phyloP scores from a whole-genome alignment of 2,797 vertebrate genomes.

The Pipistrellus kuhlii region DNA sequence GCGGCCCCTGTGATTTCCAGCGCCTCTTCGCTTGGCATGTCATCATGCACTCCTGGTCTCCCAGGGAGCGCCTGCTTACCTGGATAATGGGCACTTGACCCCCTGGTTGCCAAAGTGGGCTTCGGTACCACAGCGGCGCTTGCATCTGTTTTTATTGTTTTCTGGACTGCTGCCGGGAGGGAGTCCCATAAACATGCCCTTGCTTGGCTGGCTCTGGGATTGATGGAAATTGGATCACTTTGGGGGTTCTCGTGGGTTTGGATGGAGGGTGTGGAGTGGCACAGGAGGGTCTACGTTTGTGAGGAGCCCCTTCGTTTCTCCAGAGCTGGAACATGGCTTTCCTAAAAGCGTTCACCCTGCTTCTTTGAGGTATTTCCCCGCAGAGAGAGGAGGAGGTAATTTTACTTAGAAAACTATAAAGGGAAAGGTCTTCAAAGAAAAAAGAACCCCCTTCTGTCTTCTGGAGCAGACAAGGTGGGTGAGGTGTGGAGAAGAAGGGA shows the following conservation, averaged over 20 bases:
- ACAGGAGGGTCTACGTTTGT: background rate
- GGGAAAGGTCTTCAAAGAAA: conserved; percentile 19
- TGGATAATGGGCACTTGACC: conserved; percentile 82
- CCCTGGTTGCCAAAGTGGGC: conserved; percentile 69
- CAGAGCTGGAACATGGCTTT: background rate
- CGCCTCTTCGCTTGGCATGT: conserved; percentile 55
- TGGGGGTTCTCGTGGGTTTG: conserved; percentile 62
- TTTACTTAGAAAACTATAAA: background rate
- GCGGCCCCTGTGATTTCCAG: conserved; percentile 59
- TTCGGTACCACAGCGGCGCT: conserved; percentile 64
- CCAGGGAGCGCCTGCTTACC: conserved; percentile 67
- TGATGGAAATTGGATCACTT: conserved; percentile 71
- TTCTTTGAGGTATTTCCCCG: conserved; percentile 19
- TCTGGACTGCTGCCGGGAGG: conserved; percentile 48
- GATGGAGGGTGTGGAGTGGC: background rate
- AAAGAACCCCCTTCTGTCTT: background rate
- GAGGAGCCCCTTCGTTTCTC: background rate
- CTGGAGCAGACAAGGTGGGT: background rate
- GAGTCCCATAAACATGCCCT: conserved; percentile 65
- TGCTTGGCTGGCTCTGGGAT: conserved; percentile 70
- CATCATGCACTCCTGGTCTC: conserved; percentile 68
- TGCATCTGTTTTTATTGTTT: conserved; percentile 73
- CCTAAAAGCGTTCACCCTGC: background rate
- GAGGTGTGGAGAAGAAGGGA: background rate
- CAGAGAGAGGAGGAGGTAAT: background rate